Conservation (phyloP, 2,113 vertebrate species). For the Origma solitaria region DNA sequence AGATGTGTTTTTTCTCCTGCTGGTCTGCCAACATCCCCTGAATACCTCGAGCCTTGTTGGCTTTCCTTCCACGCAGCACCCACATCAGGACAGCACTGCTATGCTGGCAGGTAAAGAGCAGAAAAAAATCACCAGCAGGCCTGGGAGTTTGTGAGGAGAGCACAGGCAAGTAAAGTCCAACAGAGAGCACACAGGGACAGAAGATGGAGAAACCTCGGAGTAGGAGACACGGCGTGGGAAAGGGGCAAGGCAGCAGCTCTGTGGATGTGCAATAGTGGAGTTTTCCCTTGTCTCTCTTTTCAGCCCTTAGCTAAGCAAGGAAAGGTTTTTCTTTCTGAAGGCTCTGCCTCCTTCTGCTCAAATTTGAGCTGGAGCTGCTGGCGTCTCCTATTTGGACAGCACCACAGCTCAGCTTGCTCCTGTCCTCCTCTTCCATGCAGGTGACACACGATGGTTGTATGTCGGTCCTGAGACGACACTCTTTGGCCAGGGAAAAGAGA, state of each 20-base stretch:
- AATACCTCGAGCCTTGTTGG: neutral
- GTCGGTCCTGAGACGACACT: neutral
- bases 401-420: neutral
- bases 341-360: neutral
- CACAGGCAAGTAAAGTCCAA: neutral
- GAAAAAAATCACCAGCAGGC: neutral
- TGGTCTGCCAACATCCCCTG: neutral
- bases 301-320: neutral
- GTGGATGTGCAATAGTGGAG: accelerated
- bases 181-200: neutral
- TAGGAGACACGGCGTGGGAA: accelerated
- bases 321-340: neutral
- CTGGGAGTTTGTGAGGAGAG: neutral
- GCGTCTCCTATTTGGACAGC: neutral
- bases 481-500: neutral
- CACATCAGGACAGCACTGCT: neutral
- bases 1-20: neutral
- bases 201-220: neutral
- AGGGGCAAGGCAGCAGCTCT: neutral
- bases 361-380: neutral
- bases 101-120: neutral
- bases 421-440: neutral
- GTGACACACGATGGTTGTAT: accelerated
- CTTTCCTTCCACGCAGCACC: neutral
- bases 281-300: neutral